Evolutionary conservation across 2,888 invertebrate genomes (phyloP).

Genomic region (Omphaloscelis lunosa): DNA sequence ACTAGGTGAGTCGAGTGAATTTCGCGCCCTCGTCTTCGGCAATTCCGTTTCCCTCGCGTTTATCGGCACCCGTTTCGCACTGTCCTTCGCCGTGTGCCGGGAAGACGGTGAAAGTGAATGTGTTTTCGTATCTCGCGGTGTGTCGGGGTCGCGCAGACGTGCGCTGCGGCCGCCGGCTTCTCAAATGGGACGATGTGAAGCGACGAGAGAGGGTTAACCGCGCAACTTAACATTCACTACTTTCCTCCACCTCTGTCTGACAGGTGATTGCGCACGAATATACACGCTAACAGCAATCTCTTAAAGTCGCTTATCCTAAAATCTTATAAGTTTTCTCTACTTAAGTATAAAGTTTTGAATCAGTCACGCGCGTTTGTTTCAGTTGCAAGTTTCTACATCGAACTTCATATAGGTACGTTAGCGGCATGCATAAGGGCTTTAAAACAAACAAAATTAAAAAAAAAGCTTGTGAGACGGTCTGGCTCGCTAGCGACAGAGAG

Average conservation of each 20-base stretch:
- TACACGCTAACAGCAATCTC: conserved; percentile 69
- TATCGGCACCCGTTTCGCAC: conserved; percentile 85
- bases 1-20: conserved; percentile 87
- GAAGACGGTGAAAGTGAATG: conserved; percentile 83
- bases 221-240: conserved; percentile 84
- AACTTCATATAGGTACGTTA: conserved; percentile 61
- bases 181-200: conserved; percentile 74
- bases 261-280: conserved; percentile 76
- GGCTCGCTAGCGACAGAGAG: conserved; percentile 81
- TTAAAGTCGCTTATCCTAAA: conserved; percentile 72
- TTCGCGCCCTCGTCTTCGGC: conserved; percentile 83
- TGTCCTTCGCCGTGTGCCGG: conserved; percentile 81
- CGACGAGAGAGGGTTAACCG: conserved; percentile 82
- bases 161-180: conserved; percentile 69
- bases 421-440: conserved; percentile 65
- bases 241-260: conserved; percentile 72
- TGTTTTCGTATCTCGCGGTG: conserved; percentile 77
- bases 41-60: conserved; percentile 84
- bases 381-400: conserved; percentile 68
- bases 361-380: conserved; percentile 71
- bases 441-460: conserved; percentile 83
- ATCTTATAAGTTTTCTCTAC: conserved; percentile 52
- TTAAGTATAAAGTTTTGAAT: conserved; percentile 79
- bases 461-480: conserved; percentile 78
- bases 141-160: conserved; percentile 78